phyloP scores from a whole-genome alignment of 2,888 invertebrate genomes.

The Polia nebulosa region DNA sequence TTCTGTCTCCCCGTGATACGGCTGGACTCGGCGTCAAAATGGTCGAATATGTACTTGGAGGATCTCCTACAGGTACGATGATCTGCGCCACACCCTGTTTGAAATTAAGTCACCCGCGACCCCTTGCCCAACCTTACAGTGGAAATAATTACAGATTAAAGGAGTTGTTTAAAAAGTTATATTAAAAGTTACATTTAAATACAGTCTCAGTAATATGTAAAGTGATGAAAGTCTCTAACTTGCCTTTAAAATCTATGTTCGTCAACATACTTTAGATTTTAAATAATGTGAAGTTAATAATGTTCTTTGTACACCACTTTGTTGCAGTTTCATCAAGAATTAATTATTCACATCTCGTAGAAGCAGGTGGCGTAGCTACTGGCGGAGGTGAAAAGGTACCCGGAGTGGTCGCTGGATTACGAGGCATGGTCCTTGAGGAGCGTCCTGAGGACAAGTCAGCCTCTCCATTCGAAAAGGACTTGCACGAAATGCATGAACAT shows the following conservation, averaged over 20 bases:
- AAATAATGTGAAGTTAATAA: conserved; percentile 25
- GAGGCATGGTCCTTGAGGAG: conserved; percentile 87
- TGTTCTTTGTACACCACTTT: conserved; percentile 55
- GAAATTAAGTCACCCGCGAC: neutral
- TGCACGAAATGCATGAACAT: conserved; percentile 87
- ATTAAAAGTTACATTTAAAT: neutral
- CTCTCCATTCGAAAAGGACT: conserved; percentile 88
- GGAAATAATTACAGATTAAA: neutral
- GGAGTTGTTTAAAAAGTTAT: neutral
- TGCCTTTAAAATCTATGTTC: neutral
- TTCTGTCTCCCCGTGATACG: conserved; percentile 96
- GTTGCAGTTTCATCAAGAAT: conserved; percentile 65
- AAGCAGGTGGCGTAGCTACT: conserved; percentile 73
- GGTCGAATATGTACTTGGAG: conserved; percentile 99
- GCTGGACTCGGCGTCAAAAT: conserved; percentile 99
- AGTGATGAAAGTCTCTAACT: neutral
- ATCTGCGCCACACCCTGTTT: conserved; percentile 8
- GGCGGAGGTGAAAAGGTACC: conserved; percentile 84
- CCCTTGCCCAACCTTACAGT: neutral
- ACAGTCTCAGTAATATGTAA: neutral
- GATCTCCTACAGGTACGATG: conserved; percentile 94
- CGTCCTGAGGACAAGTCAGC: conserved; percentile 86
- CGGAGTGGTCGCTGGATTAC: conserved; percentile 86
- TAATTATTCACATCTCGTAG: conserved; percentile 64
- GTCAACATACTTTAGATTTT: neutral